phyloP scores from a whole-genome alignment of 2,113 vertebrate species.

The Oriolus oriolus region DNA sequence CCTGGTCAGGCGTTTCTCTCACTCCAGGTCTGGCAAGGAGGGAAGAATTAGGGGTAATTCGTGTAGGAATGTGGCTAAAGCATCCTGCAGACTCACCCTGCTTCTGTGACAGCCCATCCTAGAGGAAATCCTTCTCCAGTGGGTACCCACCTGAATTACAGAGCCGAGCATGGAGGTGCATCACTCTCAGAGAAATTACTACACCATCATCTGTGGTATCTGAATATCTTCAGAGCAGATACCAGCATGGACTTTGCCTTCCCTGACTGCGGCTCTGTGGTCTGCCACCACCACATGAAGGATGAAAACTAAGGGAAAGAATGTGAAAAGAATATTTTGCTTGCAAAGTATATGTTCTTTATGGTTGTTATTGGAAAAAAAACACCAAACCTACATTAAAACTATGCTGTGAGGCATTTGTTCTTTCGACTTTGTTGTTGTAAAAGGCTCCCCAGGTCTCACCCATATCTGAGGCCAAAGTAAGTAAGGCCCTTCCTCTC shows the following conservation, averaged over 20 bases:
- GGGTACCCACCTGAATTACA: neutral
- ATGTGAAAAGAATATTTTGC: slow-evolving; percentile 21
- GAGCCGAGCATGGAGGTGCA: neutral
- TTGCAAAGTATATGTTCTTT: slow-evolving; percentile 34
- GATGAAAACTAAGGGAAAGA: neutral
- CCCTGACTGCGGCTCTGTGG: neutral
- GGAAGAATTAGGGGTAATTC: neutral
- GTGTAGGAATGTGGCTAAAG: neutral
- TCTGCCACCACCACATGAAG: neutral
- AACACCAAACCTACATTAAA: neutral
- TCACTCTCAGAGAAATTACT: neutral
- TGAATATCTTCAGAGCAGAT: neutral
- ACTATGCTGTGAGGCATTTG: neutral
- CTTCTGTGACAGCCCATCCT: neutral
- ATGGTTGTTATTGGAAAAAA: neutral
- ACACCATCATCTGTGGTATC: neutral
- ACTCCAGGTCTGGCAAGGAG: neutral
- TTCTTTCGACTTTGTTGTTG: neutral
- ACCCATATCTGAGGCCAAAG: neutral
- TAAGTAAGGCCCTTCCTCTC: slow-evolving; percentile 24
- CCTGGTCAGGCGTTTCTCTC: neutral
- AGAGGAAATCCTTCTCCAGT: neutral
- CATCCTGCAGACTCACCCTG: neutral
- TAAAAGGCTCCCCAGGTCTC: slow-evolving; percentile 2
- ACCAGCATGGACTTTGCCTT: neutral